Percentiles rank a stretch among this genome's conserved stretches.
Evolutionary conservation across 2,113 vertebrate species (phyloP).

Genomic region (Trogon surrucura): DNA sequence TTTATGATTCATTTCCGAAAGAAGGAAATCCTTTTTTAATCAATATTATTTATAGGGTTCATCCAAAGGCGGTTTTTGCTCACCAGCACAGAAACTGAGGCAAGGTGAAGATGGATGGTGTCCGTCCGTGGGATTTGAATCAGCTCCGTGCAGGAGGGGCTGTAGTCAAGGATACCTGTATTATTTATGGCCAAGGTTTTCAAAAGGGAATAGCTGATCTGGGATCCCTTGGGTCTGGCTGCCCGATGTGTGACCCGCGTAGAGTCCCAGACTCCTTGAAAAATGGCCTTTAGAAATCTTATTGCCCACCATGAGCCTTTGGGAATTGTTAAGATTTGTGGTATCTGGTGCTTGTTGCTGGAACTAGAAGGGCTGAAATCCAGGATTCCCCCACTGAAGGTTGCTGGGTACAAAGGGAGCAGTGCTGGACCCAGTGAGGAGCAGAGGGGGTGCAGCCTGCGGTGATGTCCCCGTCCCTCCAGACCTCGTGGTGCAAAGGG

Average conservation of each 20-base stretch:
- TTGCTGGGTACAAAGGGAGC: background rate
- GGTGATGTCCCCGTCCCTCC: background rate
- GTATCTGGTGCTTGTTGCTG: background rate
- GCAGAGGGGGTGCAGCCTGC: background rate
- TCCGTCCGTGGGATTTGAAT: constrained; percentile 42
- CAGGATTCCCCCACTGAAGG: background rate
- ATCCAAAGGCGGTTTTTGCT: constrained; percentile 12
- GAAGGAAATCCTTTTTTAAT: constrained; percentile 66
- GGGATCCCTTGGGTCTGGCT: background rate
- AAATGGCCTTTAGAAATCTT: background rate
- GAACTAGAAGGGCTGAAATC: background rate
- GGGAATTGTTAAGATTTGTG: background rate
- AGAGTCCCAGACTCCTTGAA: background rate
- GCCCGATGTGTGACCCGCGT: background rate
- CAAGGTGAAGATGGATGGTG: constrained; percentile 34
- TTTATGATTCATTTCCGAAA: constrained; percentile 38
- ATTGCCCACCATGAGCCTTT: background rate
- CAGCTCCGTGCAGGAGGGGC: background rate
- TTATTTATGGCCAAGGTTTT: constrained; percentile 42
- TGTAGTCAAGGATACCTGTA: constrained; percentile 48
- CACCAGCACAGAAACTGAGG: background rate
- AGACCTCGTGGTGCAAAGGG: background rate
- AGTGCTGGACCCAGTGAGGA: fast-evolving
- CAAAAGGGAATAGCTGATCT: constrained; percentile 8
- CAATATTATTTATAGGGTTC: constrained; percentile 73